Percentiles rank a stretch among this genome's conserved stretches.
Conservation (phyloP, 2,888 invertebrate species). For the Ptychoptera albimana region DNA sequence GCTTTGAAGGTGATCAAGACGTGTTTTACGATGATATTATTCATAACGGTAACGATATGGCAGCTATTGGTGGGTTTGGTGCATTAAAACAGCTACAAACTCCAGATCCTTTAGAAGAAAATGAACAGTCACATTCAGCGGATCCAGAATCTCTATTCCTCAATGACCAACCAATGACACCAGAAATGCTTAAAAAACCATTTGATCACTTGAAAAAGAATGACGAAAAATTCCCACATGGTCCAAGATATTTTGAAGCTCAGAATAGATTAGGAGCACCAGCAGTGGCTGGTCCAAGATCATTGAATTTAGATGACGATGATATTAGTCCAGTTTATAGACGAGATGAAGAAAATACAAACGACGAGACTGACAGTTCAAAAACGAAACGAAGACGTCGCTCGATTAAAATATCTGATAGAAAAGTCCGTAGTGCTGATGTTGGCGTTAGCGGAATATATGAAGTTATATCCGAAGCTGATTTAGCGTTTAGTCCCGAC, state of each 20-base stretch:
- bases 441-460: constrained; percentile 82
- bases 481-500: constrained; percentile 77
- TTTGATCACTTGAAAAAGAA: constrained; percentile 30
- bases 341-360: constrained; percentile 14
- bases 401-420: constrained; percentile 46
- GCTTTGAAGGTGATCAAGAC: constrained; percentile 26
- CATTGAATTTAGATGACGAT: constrained; percentile 24
- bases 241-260: constrained; percentile 46
- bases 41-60: constrained; percentile 38
- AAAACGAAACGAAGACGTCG: constrained; percentile 37
- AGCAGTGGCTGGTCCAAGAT: constrained; percentile 37
- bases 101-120: constrained; percentile 5
- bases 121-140: constrained; percentile 16
- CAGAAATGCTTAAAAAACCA: constrained; percentile 19
- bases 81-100: constrained; percentile 7
- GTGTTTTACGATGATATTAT: constrained; percentile 45
- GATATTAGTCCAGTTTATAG: constrained; percentile 24
- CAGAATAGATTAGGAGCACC: constrained; percentile 36
- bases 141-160: constrained; percentile 25
- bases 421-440: constrained; percentile 67
- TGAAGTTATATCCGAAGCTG: constrained; percentile 83
- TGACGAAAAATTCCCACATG: constrained; percentile 54
- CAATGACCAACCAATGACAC: constrained; percentile 19
- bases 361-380: constrained; percentile 8
- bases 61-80: constrained; percentile 29